phyloP scores from a whole-genome alignment of 2,113 vertebrate species.

The Xiphophorus maculatus region DNA sequence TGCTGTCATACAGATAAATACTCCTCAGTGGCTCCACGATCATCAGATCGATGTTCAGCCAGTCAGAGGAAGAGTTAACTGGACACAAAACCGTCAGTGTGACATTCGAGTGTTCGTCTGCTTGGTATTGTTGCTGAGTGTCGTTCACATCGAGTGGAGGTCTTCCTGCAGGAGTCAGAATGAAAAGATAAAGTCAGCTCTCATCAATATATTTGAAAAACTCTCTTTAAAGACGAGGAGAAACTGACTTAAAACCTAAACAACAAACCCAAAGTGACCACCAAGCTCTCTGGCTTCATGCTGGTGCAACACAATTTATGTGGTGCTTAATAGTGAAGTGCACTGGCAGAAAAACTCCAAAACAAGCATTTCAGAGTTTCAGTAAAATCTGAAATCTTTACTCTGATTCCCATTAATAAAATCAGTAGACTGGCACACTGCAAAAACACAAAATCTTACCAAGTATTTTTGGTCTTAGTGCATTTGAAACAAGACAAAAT shows the following conservation, averaged over 20 bases:
- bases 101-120: neutral
- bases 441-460: too few species aligned
- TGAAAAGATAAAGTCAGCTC: neutral
- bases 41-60: rapidly evolving
- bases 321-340: too few species aligned
- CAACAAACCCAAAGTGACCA: neutral
- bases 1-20: neutral
- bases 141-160: neutral
- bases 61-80: rapidly evolving
- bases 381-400: too few species aligned
- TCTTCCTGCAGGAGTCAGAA: neutral
- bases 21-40: rapidly evolving
- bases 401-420: too few species aligned
- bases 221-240: neutral
- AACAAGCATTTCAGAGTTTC: too few species aligned
- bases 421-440: too few species aligned
- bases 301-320: too few species aligned
- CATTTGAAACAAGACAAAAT: too few species aligned
- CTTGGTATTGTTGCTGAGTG: neutral
- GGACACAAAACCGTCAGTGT: neutral
- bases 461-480: too few species aligned
- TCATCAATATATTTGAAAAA: neutral
- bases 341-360: too few species aligned
- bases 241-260: too few species aligned
- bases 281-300: too few species aligned